phyloP scores from a whole-genome alignment of 2,888 invertebrate species.

The Tetropium fuscum region DNA sequence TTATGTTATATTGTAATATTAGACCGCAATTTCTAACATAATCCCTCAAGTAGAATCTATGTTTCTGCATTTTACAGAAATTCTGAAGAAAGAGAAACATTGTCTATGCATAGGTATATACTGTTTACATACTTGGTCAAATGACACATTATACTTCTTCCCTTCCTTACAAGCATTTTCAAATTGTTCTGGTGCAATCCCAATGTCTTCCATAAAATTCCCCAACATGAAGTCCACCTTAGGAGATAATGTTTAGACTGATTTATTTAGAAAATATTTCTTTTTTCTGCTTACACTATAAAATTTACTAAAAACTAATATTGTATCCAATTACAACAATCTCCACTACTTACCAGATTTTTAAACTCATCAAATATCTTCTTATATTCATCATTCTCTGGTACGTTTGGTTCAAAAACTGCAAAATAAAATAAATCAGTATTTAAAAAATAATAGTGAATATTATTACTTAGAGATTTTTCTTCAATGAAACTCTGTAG shows the following conservation, averaged over 20 bases:
- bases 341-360: slow-evolving; percentile 76
- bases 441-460: slow-evolving; percentile 1
- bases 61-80: too few relatives aligned
- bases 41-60: too few relatives aligned
- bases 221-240: slow-evolving; percentile 91
- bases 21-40: too few relatives aligned
- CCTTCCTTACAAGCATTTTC: slow-evolving; percentile 79
- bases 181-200: slow-evolving; percentile 89
- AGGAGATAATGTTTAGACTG: not conserved
- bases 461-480: slow-evolving; percentile 84
- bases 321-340: too few relatives aligned
- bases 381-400: slow-evolving; percentile 79
- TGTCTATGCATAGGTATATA: not conserved
- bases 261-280: not conserved
- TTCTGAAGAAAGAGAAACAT: too few relatives aligned
- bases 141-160: slow-evolving; percentile 67
- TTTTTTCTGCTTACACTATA: too few relatives aligned
- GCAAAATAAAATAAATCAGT: slow-evolving; percentile 49
- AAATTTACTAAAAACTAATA: too few relatives aligned
- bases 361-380: slow-evolving; percentile 88
- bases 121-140: slow-evolving; percentile 67
- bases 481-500: slow-evolving; percentile 92
- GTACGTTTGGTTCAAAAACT: slow-evolving; percentile 88
- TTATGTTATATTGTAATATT: too few relatives aligned
- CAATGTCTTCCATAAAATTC: slow-evolving; percentile 93